Percentiles rank a stretch among this genome's conserved stretches.
phyloP scores from a whole-genome alignment of 2,888 invertebrate species.

The Acronicta psi region DNA sequence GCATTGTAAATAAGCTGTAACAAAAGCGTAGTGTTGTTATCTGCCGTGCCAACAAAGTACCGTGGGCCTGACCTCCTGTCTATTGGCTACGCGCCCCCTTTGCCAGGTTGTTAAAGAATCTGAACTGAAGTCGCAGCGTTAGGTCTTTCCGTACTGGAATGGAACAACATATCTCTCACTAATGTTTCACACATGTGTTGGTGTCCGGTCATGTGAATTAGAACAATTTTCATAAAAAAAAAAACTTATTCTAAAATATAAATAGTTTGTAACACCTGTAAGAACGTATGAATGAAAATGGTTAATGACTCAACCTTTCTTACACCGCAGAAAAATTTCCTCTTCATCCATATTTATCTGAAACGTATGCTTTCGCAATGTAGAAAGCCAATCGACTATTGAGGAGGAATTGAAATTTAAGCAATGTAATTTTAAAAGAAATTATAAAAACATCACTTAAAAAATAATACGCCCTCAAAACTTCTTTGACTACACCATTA shows the following conservation, averaged over 20 bases:
- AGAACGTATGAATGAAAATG: conserved; percentile 4
- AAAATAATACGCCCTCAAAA: too few relatives aligned
- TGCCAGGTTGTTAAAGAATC: conserved; percentile 97
- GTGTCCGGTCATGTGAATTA: conserved; percentile 52
- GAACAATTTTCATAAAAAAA: conserved; percentile 47
- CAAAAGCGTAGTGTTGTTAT: conserved; percentile 86
- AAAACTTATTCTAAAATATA: background rate
- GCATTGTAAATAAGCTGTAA: conserved; percentile 73
- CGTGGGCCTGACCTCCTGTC: conserved; percentile 82
- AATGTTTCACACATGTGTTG: conserved; percentile 65
- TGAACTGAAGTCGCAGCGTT: conserved; percentile 98
- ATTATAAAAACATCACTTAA: too few relatives aligned
- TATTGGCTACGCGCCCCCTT: conserved; percentile 96
- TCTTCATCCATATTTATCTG: background rate
- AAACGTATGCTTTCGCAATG: background rate
- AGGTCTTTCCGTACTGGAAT: conserved; percentile 98
- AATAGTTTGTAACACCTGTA: background rate
- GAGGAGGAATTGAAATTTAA: too few relatives aligned
- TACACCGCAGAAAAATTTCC: conserved; percentile 4
- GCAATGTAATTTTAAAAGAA: too few relatives aligned
- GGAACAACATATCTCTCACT: conserved; percentile 86
- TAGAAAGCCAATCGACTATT: too few relatives aligned
- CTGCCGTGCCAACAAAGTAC: conserved; percentile 81
- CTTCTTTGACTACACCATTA: too few relatives aligned
- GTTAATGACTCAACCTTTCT: background rate